Conservation (phyloP, 2,797 vertebrate genomes). For the Gorsachius magnificus region DNA sequence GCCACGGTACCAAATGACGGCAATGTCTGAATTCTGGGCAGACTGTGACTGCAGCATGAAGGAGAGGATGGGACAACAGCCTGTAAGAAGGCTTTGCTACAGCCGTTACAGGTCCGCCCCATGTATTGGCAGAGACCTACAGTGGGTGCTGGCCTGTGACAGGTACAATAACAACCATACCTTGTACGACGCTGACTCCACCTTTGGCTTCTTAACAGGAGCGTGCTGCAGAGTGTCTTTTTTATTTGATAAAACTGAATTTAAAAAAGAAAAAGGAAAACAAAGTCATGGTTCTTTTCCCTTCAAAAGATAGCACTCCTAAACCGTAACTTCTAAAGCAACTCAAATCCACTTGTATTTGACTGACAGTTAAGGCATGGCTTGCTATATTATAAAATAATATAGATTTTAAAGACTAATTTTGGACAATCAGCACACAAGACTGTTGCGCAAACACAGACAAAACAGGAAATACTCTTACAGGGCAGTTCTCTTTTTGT, state of each 20-base stretch:
- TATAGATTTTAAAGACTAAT: background rate
- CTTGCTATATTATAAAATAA: background rate
- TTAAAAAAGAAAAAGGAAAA: background rate
- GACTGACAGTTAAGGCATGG: background rate
- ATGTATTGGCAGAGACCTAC: background rate
- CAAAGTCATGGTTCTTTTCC: background rate
- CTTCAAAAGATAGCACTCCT: background rate
- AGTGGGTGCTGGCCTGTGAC: background rate
- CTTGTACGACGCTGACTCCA: slow-evolving; percentile 85
- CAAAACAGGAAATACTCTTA: slow-evolving; percentile 76
- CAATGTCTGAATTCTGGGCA: background rate
- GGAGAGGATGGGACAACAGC: background rate
- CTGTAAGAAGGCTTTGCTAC: background rate
- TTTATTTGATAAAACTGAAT: slow-evolving; percentile 91
- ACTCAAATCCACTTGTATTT: background rate
- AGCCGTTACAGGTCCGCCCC: background rate
- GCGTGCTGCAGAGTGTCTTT: slow-evolving; percentile 86
- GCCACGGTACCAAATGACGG: background rate
- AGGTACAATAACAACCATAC: slow-evolving; percentile 63
- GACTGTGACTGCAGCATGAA: background rate
- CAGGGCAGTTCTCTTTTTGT: slow-evolving; percentile 93
- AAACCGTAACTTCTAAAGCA: background rate
- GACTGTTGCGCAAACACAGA: background rate
- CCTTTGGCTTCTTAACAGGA: slow-evolving; percentile 87
- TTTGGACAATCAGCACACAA: background rate